Evolutionary conservation across 2,888 invertebrate species (phyloP), one percentile per base, ranked within the genome.

Genomic region (Ennomos erosarius): DNA sequence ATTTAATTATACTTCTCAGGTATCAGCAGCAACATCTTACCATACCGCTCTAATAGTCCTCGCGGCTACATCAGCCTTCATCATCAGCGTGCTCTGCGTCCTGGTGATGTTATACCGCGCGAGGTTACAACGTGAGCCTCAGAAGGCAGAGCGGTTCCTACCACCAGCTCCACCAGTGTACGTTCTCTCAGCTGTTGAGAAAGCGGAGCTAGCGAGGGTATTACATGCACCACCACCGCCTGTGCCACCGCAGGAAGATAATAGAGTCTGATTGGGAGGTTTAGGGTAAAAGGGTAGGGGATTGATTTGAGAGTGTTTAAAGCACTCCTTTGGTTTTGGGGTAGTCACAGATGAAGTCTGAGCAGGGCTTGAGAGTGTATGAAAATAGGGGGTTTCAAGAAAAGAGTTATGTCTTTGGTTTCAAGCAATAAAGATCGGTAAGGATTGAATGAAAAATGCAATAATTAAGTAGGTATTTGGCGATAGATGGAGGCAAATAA

Each of bases 1-100:
- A 16, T 6, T 26, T 6, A 5, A 26, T 26, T 26, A 26, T 26
- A 26, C 26, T 26, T 26, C 26, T 10, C 79, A 93, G 93, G 92
- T 93, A 10, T 94, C 94, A n/a, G 92, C 94, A 34, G 92, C 95
- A 33, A 94, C 94, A 8, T 95, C 95, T 0, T 96, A 96, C 76
- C 96, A 96, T 78, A 95, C 96, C 10, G 96, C 96, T 42, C 92
- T 96, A 13, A 95, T 97, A 70, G 96, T 96, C 11, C 90, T 96
- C 52, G 96, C 96, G 26, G 96, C 96, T 0, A 95, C 95, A 8
- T 96, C 96, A 5, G 96, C 96, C 0, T 96, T 97, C 76, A 93
- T 97, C 56, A 96, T 97, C 78, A 96, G 96, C 78, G 95, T 96
- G 13, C 91, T 97, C 13, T 94, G 96, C 34, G 94, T 97, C 4